A percentile compares a stretch with the other conserved stretches of the same genome.
phyloP scores from a whole-genome alignment of 2,113 vertebrate species.

The Bos indicus region DNA sequence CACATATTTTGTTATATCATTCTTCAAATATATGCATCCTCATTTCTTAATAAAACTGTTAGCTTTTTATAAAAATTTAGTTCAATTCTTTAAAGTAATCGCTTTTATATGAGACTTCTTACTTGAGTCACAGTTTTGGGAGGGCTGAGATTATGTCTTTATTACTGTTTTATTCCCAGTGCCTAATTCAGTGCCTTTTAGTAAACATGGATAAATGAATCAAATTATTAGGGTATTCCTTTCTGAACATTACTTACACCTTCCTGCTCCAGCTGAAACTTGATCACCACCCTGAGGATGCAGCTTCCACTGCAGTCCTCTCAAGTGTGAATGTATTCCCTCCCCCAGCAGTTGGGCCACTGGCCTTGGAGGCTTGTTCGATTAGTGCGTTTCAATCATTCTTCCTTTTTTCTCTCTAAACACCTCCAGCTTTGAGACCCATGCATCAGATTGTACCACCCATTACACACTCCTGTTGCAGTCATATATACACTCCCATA shows the following conservation, averaged over 20 bases:
- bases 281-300: background rate
- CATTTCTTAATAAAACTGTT: conserved; percentile 2
- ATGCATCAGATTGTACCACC: background rate
- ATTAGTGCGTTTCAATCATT: background rate
- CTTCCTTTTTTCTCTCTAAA: background rate
- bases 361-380: background rate
- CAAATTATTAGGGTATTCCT: conserved; percentile 15
- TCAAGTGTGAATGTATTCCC: background rate
- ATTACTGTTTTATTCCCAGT: conserved; percentile 35
- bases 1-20: background rate
- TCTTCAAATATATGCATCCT: background rate
- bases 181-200: conserved; percentile 23
- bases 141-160: background rate
- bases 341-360: background rate
- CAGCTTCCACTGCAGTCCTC: background rate
- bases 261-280: background rate
- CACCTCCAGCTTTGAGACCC: background rate
- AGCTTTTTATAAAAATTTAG: background rate
- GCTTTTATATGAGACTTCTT: background rate
- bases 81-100: conserved; percentile 19
- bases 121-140: background rate
- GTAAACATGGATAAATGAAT: background rate
- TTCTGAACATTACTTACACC: background rate
- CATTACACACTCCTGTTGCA: background rate
- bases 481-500: background rate